Percentiles rank a stretch among this genome's conserved stretches.
phyloP scores from a whole-genome alignment of 1,140 invertebrate species.

The Acromyrmex echinatior region DNA sequence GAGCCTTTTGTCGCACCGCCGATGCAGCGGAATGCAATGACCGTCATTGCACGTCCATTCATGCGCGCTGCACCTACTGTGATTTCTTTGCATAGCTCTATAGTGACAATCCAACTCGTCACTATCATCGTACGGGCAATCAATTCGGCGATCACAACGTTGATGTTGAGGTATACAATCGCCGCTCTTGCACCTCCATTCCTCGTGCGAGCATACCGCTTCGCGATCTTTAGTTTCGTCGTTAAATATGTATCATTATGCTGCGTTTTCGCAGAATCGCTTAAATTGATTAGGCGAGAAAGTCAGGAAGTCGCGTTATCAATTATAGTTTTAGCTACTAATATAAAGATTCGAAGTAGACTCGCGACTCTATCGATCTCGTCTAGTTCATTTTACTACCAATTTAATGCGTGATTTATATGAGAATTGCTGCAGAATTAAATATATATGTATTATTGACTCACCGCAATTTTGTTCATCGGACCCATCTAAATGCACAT shows the following conservation, averaged over 20 bases:
- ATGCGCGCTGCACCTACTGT: slow-evolving; percentile 77
- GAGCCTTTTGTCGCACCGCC: slow-evolving; percentile 88
- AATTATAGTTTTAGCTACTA: slow-evolving; percentile 6
- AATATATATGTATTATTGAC: slow-evolving; percentile 55
- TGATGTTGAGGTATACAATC: slow-evolving; percentile 87
- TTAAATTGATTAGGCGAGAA: background rate
- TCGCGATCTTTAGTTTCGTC: slow-evolving; percentile 65
- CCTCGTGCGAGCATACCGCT: slow-evolving; percentile 74
- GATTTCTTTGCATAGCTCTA: slow-evolving; percentile 44
- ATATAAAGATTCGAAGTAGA: background rate
- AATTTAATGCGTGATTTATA: background rate
- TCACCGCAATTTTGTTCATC: slow-evolving; percentile 92
- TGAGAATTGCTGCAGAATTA: too few species aligned
- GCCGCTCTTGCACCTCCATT: slow-evolving; percentile 89
- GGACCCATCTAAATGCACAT: slow-evolving; percentile 89
- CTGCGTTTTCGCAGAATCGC: background rate
- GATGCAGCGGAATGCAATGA: slow-evolving; percentile 87
- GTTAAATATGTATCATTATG: slow-evolving; percentile 50
- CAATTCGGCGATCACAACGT: slow-evolving; percentile 88
- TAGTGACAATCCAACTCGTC: slow-evolving; percentile 65
- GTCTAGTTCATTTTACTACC: background rate
- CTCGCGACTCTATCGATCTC: background rate
- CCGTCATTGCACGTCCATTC: slow-evolving; percentile 90
- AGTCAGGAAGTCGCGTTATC: background rate
- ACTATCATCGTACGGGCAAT: slow-evolving; percentile 89